These are phyloP conservation scores for Napeogenes inachia DNA, from an alignment of 2,888 invertebrate genomes.

Conservation along the genomic window DNA sequence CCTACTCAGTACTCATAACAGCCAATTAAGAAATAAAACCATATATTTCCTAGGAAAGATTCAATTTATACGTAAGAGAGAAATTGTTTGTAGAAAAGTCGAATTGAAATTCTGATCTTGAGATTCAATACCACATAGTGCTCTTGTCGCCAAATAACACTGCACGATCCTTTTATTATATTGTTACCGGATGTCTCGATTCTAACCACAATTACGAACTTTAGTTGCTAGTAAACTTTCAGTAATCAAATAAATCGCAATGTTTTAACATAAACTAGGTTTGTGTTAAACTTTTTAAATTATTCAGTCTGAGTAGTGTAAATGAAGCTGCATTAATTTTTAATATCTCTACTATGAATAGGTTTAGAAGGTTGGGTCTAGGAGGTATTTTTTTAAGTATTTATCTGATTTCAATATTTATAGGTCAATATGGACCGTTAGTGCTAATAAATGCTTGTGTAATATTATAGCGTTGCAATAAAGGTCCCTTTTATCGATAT, in stretches of 20 bases:
- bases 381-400: too few relatives aligned
- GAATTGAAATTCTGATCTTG: conserved; percentile 9
- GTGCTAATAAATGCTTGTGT: too few relatives aligned
- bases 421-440: too few relatives aligned
- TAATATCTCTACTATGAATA: background rate
- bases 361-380: too few relatives aligned
- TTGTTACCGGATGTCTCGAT: conserved; percentile 18
- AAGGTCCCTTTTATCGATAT: too few relatives aligned
- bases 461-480: too few relatives aligned
- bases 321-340: background rate
- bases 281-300: too few relatives aligned
- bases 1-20: too few relatives aligned
- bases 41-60: background rate
- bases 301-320: too few relatives aligned
- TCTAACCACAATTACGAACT: conserved; percentile 12
- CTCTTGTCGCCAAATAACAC: conserved; percentile 16
- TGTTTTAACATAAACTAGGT: background rate
- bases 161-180: conserved; percentile 16
- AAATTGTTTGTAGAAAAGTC: conserved; percentile 2
- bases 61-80: conserved; percentile 1
- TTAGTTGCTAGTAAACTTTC: conserved; percentile 10
- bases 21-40: background rate
- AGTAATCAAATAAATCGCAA: conserved; percentile 8
- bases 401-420: too few relatives aligned
- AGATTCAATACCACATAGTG: conserved; percentile 20